Percentiles rank a stretch among this genome's conserved stretches.
Conservation (phyloP, 1,140 invertebrate genomes). For the Chironomus striatipennis region DNA sequence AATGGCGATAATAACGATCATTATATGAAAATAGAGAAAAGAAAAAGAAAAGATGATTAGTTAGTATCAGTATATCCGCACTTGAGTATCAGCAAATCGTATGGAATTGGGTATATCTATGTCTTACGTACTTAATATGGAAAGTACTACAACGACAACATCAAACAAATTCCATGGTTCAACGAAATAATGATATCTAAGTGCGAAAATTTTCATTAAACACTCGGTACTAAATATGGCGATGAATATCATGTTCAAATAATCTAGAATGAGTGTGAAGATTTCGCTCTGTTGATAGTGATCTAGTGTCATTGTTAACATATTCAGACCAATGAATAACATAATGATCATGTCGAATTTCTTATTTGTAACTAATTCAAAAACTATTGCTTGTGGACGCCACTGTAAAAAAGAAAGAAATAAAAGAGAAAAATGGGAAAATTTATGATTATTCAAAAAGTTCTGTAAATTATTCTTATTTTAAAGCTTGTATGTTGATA, state of each 20-base stretch:
- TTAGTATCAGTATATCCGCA: constrained; percentile 22
- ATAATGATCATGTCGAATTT: constrained; percentile 99
- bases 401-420: constrained; percentile 59
- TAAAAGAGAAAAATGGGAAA: constrained; percentile 26
- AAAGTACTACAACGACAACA: constrained; percentile 97
- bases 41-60: constrained; percentile 6
- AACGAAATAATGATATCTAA: constrained; percentile 96
- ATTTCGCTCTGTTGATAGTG: constrained; percentile 81
- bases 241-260: constrained; percentile 95
- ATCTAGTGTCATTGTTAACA: constrained; percentile 97
- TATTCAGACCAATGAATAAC: constrained; percentile 97
- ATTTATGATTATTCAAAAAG: not conserved
- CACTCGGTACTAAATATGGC: constrained; percentile 97
- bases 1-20: not conserved
- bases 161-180: constrained; percentile 99
- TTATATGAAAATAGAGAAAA: constrained; percentile 19
- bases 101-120: constrained; percentile 14
- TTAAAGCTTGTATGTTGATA: not conserved
- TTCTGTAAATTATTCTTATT: too few species aligned
- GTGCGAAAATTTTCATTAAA: constrained; percentile 92
- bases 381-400: constrained; percentile 89
- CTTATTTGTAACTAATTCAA: constrained; percentile 95
- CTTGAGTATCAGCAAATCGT: constrained; percentile 23
- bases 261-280: constrained; percentile 75
- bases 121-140: constrained; percentile 77